A percentile compares a stretch with the other conserved stretches of the same genome.
These are phyloP conservation scores for Hylaeus volcanicus DNA, from an alignment of 1,140 invertebrate genomes.

Conservation along the genomic window DNA sequence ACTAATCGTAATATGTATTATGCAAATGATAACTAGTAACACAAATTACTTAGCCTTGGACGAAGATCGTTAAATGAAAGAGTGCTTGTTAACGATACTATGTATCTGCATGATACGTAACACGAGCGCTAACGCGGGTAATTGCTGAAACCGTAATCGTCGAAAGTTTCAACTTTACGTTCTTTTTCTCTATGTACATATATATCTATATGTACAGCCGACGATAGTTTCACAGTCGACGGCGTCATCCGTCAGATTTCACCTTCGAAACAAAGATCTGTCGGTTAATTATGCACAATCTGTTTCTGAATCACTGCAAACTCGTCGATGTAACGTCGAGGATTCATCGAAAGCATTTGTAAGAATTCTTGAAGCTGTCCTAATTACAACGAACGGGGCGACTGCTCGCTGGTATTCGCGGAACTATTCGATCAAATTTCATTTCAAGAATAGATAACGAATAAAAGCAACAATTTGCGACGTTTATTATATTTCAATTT, in stretches of 20 bases:
- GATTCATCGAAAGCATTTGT: neutral
- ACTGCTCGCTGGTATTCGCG: conserved; percentile 12
- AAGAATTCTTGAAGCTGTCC: conserved; percentile 5
- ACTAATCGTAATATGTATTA: neutral
- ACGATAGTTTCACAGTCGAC: conserved; percentile 10
- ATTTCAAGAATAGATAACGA: too few species aligned
- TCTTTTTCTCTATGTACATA: neutral
- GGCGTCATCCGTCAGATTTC: conserved; percentile 10
- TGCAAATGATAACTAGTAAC: neutral
- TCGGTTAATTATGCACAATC: neutral
- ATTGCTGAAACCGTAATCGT: neutral
- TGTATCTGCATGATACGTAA: neutral
- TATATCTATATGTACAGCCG: too few species aligned
- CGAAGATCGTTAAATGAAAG: neutral
- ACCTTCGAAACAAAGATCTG: conserved; percentile 11
- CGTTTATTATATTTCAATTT: too few species aligned
- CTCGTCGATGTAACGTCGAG: neutral
- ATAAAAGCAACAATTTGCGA: too few species aligned
- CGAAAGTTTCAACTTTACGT: conserved; percentile 4
- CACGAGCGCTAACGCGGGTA: neutral
- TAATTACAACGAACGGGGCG: conserved; percentile 13
- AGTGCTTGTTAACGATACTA: conserved; percentile 2
- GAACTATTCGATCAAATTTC: neutral
- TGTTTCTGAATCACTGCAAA: neutral
- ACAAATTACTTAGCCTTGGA: neutral